Base-by-base conservation (phyloP, 2,113 vertebrate species). In the Rana temporaria region DNA sequence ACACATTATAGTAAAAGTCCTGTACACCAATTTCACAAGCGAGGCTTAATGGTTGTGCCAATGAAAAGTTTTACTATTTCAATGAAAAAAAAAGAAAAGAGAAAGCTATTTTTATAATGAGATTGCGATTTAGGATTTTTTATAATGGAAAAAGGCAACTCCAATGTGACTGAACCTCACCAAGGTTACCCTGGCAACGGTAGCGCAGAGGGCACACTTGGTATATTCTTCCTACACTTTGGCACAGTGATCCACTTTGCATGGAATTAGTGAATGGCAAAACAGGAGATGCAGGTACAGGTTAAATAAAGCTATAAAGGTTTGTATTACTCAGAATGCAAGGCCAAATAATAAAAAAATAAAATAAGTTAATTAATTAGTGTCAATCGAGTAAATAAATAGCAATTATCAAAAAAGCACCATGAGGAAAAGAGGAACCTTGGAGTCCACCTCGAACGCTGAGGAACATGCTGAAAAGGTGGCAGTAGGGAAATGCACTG, bases 191-290 rank as follows among this genome's bases (percentile, higher is more conserved):
- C 68, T 11, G 18, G 64, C 12, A 19, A 17, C 38, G 3, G 2
- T 53, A 57, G 24, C 32, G 12, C 70, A 73, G 53, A 59, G 70
- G 70, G 55, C 55, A 59, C 18, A 59, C 18, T 60, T 38, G 56
- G 72, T 42, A 22, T n/a, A 75, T 42, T 16, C 16, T 38, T 60
- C 57, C 18, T 16, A 20, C 12, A 9, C 53, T 73, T 73, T 73
- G 70, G 69, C 69, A 56, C 55, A 60, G 53, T 57, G 70, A 30
- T 59, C 55, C 71, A 34, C 56, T 4, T 56, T 59, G 30, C 19
- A n/a, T n/a, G 53, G 55, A 34, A 55, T 15, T 52, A 73, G 17
- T 53, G 56, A 55, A 22, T 19, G 34, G 55, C 52, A 42, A 20
- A 14, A 16, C 19, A 22, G 55, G 55, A 74, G 71, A 4, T 12